Conservation (phyloP, 1,140 invertebrate genomes). For the Telenomus remus region DNA sequence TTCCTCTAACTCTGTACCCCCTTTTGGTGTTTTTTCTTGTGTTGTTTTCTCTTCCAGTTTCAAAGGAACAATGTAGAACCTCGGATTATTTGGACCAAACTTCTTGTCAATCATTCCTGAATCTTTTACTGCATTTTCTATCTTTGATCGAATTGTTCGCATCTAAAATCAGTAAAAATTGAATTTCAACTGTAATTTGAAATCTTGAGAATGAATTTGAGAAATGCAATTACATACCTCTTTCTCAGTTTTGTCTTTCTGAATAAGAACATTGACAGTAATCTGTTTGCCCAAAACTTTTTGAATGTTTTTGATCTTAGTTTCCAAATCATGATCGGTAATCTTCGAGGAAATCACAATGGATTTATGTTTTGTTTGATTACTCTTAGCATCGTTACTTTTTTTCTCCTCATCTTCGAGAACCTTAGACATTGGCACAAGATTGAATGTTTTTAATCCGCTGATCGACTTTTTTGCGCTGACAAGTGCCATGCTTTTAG, state of each 20-base stretch:
- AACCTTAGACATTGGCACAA: constrained; percentile 28
- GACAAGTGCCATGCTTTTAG: constrained; percentile 80
- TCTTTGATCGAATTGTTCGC: constrained; percentile 10
- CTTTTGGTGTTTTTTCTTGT: neutral
- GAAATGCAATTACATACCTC: no score
- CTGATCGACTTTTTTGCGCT: constrained; percentile 80
- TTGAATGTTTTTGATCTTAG: constrained; percentile 48
- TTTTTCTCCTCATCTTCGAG: constrained; percentile 50
- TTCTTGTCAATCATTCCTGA: constrained; percentile 1
- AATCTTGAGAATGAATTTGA: no score
- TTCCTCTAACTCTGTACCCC: neutral
- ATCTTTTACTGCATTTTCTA: constrained; percentile 18
- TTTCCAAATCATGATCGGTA: constrained; percentile 79
- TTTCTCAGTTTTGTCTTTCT: constrained; percentile 63
- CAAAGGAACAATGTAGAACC: constrained; percentile 5
- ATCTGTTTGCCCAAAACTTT: constrained; percentile 73
- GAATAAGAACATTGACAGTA: constrained; percentile 78
- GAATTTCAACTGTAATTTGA: no score
- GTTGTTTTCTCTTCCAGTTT: neutral
- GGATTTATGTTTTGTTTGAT: constrained; percentile 75
- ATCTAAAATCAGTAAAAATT: constrained; percentile 20
- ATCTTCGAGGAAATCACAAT: constrained; percentile 79
- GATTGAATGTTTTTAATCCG: constrained; percentile 79
- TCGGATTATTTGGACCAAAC: neutral
- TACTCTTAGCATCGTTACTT: no score